These are phyloP conservation scores for Julus scandinavius DNA, from an alignment of 2,888 invertebrate species.

Conservation along the genomic window DNA sequence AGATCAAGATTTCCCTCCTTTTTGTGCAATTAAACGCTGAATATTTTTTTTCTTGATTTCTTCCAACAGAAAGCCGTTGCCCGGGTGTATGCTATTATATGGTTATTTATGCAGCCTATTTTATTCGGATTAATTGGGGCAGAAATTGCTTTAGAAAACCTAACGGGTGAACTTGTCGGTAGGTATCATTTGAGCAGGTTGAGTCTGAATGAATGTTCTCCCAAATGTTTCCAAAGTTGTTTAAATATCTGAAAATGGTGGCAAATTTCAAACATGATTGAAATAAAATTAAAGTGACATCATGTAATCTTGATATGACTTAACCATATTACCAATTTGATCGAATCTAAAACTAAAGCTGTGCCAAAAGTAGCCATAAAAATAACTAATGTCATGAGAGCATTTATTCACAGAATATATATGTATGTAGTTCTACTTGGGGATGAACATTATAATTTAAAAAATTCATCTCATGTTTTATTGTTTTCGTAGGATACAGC, in stretches of 20 bases:
- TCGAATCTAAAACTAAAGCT: neutral
- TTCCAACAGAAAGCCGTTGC: conserved; percentile 54
- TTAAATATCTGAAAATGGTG: neutral
- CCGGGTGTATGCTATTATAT: conserved; percentile 60
- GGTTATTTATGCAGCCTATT: conserved; percentile 67
- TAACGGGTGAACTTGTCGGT: conserved; percentile 63
- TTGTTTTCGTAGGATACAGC: conserved; percentile 73
- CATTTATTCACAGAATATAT: neutral
- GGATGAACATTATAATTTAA: neutral
- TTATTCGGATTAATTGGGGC: conserved; percentile 68
- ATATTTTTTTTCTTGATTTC: too few species aligned
- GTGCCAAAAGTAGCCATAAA: too few species aligned
- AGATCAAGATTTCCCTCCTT: too few species aligned
- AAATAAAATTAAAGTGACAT: neutral
- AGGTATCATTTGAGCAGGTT: neutral
- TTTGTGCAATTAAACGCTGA: too few species aligned
- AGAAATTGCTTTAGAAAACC: conserved; percentile 64
- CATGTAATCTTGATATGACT: too few species aligned
- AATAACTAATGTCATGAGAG: too few species aligned
- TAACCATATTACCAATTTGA: neutral
- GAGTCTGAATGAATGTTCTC: neutral
- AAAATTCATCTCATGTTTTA: neutral
- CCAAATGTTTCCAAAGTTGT: neutral
- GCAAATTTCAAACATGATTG: neutral
- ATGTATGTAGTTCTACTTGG: neutral